Percentiles rank a stretch among this genome's conserved stretches.
phyloP scores from a whole-genome alignment of 2,113 vertebrate genomes.

The Aix galericulata region DNA sequence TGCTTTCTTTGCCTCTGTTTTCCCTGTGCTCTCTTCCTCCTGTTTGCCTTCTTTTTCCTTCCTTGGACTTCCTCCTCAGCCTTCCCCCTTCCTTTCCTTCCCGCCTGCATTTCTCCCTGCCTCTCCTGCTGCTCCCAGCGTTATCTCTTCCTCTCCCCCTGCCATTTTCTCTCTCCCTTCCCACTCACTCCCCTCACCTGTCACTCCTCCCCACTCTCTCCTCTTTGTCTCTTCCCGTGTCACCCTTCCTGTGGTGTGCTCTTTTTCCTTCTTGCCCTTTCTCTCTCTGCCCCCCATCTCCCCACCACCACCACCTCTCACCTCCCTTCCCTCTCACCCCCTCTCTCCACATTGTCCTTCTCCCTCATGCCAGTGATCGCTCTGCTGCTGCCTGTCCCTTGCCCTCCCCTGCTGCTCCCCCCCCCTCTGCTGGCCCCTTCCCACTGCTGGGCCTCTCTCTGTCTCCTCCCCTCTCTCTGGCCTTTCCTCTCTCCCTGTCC shows the following conservation, averaged over 20 bases:
- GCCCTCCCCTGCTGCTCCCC: background rate
- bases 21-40: background rate
- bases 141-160: background rate
- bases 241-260: background rate
- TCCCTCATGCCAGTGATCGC: background rate
- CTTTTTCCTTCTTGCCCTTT: background rate
- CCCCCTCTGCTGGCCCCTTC: background rate
- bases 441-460: background rate
- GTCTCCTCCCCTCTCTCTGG: background rate
- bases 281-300: background rate
- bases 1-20: background rate
- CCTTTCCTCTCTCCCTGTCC: too few species aligned
- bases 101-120: background rate
- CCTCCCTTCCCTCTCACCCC: background rate
- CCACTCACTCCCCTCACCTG: background rate
- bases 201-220: background rate
- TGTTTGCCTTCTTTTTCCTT: background rate
- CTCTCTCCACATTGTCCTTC: background rate
- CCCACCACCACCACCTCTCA: background rate
- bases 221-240: background rate
- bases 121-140: background rate
- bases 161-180: background rate
- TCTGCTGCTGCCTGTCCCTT: background rate
- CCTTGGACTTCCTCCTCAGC: background rate
- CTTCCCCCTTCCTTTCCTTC: background rate